Conservation (phyloP, 2,113 vertebrate species). For the Hipposideros armiger region DNA sequence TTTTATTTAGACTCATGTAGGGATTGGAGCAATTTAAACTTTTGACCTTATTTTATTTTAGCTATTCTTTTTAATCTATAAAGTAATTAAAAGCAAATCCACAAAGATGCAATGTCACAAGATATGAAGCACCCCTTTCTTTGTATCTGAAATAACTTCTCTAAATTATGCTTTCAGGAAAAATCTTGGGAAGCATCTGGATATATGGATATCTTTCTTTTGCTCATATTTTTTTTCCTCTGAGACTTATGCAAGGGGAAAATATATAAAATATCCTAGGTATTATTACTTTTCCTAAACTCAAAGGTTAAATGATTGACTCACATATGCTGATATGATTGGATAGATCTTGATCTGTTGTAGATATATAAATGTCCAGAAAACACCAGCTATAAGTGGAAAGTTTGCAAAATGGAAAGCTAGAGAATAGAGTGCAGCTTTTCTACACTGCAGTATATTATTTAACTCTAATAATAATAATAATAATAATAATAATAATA, state of each 20-base stretch:
- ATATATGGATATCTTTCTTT: neutral
- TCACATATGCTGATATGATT: neutral
- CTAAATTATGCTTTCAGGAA: constrained; percentile 49
- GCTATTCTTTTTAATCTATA: constrained; percentile 66
- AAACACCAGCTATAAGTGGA: neutral
- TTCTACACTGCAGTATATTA: neutral
- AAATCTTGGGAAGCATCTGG: constrained; percentile 68
- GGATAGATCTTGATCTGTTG: neutral
- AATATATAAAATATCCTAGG: neutral
- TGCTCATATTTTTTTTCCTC: constrained; percentile 33
- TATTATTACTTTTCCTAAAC: neutral
- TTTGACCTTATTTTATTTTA: constrained; percentile 74
- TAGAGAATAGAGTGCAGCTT: neutral
- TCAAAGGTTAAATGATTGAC: constrained; percentile 17
- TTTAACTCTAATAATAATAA: neutral
- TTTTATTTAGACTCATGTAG: constrained; percentile 56
- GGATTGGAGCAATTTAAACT: constrained; percentile 46
- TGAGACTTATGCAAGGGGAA: neutral
- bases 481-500: neutral
- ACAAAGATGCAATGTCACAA: constrained; percentile 58
- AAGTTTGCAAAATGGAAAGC: neutral
- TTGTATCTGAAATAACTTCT: constrained; percentile 58
- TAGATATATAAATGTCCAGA: neutral
- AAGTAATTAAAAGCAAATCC: constrained; percentile 71
- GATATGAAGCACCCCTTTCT: neutral